Base-by-base conservation (phyloP, 2,888 invertebrate species). In the Fissipunctia ypsillon region DNA sequence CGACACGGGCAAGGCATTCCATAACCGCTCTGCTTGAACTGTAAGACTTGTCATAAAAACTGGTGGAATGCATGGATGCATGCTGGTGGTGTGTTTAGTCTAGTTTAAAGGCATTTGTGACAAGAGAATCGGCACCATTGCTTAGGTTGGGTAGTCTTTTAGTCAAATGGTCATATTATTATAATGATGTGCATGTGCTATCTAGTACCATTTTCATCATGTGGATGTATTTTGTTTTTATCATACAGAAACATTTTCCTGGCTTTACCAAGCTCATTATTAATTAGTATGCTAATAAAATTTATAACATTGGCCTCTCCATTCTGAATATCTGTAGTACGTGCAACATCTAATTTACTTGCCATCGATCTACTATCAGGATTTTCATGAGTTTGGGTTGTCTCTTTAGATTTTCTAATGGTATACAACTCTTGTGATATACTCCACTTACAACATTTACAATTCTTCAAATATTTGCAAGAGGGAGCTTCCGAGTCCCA, bases 181-280 rank as follows among this genome's bases (percentile, higher is more conserved):
- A 12, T 52, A 52, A 14, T 52, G 2, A 54, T 54, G 54, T n/a
- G n/a, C n/a, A n/a, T n/a, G n/a, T 56, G 69, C 75, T 88, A 87
- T 79, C 85, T 89, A 66, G 78, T 80, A 69, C 73, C 84, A 74
- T 87, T 85, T 69, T 86, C 91, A 75, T 90, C 88, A 66, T 91
- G 90, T 66, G 96, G 96, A 80, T 95, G 95, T 83, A 96, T 91
- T 90, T 93, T 95, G 87, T 95, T 96, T 83, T 92, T 93, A 76
- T 95, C 91, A 72, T 92, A 91, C 25, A 92, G 69, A 75, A 95
- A 91, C 73, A 92, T 89, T 73, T 91, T 94, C 86, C 88, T 95
- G 41, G 94, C 93, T 87, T 90, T 95, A 69, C 90, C 89, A 76
- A 95, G 78, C 88, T 95, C 95, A 73, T 90, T 92, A 78, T 91